Conservation (phyloP, 2,888 invertebrate species). For the Pseudoips prasinana region DNA sequence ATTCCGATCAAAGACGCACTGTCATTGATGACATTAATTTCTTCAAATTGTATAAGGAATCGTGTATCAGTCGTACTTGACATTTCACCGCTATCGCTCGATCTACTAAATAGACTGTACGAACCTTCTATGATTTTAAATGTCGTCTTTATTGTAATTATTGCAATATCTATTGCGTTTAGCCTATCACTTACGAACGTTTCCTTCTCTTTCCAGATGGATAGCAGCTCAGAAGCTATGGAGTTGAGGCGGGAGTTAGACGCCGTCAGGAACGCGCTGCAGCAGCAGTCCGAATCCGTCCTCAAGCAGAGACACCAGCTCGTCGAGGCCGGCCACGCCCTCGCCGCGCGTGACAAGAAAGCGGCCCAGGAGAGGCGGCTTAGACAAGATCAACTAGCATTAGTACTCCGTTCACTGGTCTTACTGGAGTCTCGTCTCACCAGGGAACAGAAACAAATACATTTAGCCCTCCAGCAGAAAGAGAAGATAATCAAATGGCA, state of each 20-base stretch:
- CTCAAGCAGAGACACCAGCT: slow-evolving; percentile 86
- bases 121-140: slow-evolving; percentile 26
- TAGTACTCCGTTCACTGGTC: slow-evolving; percentile 86
- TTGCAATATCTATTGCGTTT: slow-evolving; percentile 11
- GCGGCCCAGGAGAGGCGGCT: slow-evolving; percentile 83
- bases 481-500: slow-evolving; percentile 87
- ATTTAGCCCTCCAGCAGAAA: slow-evolving; percentile 85
- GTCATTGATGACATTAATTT: slow-evolving; percentile 40
- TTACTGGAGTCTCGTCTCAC: slow-evolving; percentile 87
- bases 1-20: slow-evolving; percentile 37
- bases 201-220: slow-evolving; percentile 82
- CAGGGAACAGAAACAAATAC: slow-evolving; percentile 88
- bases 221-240: slow-evolving; percentile 83
- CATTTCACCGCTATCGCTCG: slow-evolving; percentile 46
- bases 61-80: slow-evolving; percentile 58
- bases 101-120: slow-evolving; percentile 33
- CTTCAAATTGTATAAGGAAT: slow-evolving; percentile 28
- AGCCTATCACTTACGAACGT: slow-evolving; percentile 21
- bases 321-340: slow-evolving; percentile 83
- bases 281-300: slow-evolving; percentile 83
- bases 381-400: slow-evolving; percentile 86
- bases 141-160: slow-evolving; percentile 25
- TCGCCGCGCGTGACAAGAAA: slow-evolving; percentile 83
- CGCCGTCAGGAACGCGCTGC: slow-evolving; percentile 85
- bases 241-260: slow-evolving; percentile 84